phyloP scores from a whole-genome alignment of 2,888 invertebrate species.

The Pandemis corylana region DNA sequence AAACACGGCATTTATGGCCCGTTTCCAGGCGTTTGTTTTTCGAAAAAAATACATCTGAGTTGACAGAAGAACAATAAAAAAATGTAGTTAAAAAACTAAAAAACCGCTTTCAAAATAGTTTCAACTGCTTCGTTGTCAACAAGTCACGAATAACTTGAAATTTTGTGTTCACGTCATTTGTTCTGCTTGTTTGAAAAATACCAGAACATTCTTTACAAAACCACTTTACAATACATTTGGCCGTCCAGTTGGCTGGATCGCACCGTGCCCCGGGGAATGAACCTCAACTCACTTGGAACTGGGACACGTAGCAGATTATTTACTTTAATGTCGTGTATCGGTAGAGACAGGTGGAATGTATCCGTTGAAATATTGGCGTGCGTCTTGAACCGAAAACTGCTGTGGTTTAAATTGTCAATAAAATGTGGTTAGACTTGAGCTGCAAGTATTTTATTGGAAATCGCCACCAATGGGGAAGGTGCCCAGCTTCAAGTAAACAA shows the following conservation, averaged over 20 bases:
- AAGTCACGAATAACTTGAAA: too few species aligned
- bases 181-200: background rate
- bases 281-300: constrained; percentile 16
- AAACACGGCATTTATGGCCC: too few species aligned
- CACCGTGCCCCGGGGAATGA: constrained; percentile 12
- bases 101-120: background rate
- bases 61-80: too few species aligned
- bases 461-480: too few species aligned
- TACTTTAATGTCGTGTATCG: constrained; percentile 15
- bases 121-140: too few species aligned
- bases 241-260: constrained; percentile 7
- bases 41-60: too few species aligned
- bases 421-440: too few species aligned
- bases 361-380: constrained; percentile 42
- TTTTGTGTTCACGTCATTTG: background rate
- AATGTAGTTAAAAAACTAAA: background rate
- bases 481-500: too few species aligned
- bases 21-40: too few species aligned
- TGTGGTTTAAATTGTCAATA: background rate
- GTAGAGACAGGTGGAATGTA: constrained; percentile 42
- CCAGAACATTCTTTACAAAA: constrained; percentile 9
- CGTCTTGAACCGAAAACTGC: constrained; percentile 1
- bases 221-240: constrained; percentile 22
- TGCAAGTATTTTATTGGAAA: too few species aligned
- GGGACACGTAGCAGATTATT: constrained; percentile 25